A percentile compares a stretch with the other conserved stretches of the same genome.
These are phyloP conservation scores for Drosophila fuyamai DNA, from an alignment of 1,140 invertebrate species.

Conservation along the genomic window DNA sequence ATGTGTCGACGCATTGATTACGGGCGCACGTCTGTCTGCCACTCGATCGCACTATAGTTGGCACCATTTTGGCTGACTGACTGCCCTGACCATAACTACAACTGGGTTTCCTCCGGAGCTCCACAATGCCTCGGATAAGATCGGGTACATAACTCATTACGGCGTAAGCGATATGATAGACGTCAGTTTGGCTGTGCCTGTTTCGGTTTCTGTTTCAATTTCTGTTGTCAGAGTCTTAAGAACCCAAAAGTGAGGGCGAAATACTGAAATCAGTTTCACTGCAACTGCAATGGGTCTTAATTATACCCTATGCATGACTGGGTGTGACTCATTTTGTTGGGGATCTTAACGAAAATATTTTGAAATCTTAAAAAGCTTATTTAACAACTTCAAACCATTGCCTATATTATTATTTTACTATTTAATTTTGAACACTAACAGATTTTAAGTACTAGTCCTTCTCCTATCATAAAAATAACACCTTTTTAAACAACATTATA, in stretches of 20 bases:
- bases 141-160: slow-evolving; percentile 82
- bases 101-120: slow-evolving; percentile 52
- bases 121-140: slow-evolving; percentile 60
- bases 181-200: slow-evolving; percentile 21
- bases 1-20: slow-evolving; percentile 80
- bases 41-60: slow-evolving; percentile 16
- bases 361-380: too few species aligned
- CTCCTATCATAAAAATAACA: too few species aligned
- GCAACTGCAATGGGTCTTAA: slow-evolving; percentile 16
- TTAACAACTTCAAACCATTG: too few species aligned
- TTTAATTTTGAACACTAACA: too few species aligned
- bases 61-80: slow-evolving; percentile 34
- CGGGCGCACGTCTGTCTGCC: slow-evolving; percentile 59
- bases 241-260: not conserved
- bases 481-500: not conserved
- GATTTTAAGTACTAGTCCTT: too few species aligned
- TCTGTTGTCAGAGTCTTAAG: slow-evolving; percentile 18
- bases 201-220: slow-evolving; percentile 4
- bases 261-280: slow-evolving; percentile 26
- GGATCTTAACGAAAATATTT: not conserved
- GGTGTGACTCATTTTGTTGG: not conserved
- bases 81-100: slow-evolving; percentile 59
- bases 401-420: too few species aligned
- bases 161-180: slow-evolving; percentile 63
- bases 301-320: not conserved